Conservation (phyloP, 2,888 invertebrate genomes). For the Cerastis leucographa region DNA sequence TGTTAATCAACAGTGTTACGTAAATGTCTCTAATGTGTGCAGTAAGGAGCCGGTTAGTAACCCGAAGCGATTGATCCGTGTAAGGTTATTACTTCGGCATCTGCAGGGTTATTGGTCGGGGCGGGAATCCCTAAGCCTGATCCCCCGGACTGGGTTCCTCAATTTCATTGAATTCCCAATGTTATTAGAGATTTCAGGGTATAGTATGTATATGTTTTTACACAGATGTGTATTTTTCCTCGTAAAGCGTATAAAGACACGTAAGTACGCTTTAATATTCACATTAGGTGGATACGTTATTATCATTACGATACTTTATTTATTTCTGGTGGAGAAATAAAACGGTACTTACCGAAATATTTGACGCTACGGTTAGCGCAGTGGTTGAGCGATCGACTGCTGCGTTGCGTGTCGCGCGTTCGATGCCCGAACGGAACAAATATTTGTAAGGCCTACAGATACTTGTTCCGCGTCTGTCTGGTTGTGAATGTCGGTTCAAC, state of each 20-base stretch:
- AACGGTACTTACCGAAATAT: conserved; percentile 28
- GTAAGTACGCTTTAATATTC: background rate
- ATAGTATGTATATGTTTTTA: background rate
- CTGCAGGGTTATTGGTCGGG: conserved; percentile 75
- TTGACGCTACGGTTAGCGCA: too few species aligned
- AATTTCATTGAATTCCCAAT: conserved; percentile 76
- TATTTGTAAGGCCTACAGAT: too few species aligned
- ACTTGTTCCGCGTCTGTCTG: too few species aligned
- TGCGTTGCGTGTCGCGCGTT: too few species aligned
- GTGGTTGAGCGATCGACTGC: too few species aligned
- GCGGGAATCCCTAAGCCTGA: conserved; percentile 74
- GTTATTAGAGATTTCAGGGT: conserved; percentile 71
- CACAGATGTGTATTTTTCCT: conserved; percentile 7
- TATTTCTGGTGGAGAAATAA: conserved; percentile 5
- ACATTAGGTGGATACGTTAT: conserved; percentile 10
- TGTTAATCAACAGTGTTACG: conserved; percentile 39
- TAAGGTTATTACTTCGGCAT: conserved; percentile 77
- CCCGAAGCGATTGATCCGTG: conserved; percentile 72
- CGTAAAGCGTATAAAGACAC: background rate
- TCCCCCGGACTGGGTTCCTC: conserved; percentile 70
- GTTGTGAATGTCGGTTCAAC: too few species aligned
- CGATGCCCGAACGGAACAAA: too few species aligned
- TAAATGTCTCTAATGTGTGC: conserved; percentile 49
- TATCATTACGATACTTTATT: background rate
- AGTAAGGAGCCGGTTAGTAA: conserved; percentile 70